These are phyloP conservation scores for Trichechus manatus DNA, from an alignment of 2,113 vertebrate genomes.

Conservation along the genomic window DNA sequence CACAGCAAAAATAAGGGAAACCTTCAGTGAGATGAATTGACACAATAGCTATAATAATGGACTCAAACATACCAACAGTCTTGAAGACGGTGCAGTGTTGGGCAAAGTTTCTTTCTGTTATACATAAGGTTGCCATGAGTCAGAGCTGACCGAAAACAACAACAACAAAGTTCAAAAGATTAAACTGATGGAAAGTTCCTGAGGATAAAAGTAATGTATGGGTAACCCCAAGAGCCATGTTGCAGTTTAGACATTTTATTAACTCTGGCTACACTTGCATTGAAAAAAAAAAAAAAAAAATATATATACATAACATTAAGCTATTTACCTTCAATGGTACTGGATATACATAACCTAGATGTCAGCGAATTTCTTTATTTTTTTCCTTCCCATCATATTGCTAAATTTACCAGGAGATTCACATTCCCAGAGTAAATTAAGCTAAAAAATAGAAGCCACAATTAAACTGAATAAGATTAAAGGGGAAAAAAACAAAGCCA, in stretches of 20 bases:
- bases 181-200: not conserved
- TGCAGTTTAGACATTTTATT: not conserved
- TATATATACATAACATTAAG: not conserved
- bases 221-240: not conserved
- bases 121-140: not conserved
- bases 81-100: not conserved
- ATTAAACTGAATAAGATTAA: conserved; percentile 82
- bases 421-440: conserved; percentile 77
- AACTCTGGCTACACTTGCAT: not conserved
- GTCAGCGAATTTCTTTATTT: not conserved
- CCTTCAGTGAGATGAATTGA: not conserved
- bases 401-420: conserved; percentile 32
- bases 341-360: not conserved
- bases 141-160: not conserved
- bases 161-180: not conserved
- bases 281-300: not conserved
- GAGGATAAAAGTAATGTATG: not conserved
- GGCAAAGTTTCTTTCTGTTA: not conserved
- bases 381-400: not conserved
- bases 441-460: conserved; percentile 68
- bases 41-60: not conserved
- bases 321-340: not conserved
- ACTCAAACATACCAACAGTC: not conserved
- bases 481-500: not conserved
- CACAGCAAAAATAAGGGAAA: not conserved